A percentile compares a stretch with the other conserved stretches of the same genome.
phyloP scores from a whole-genome alignment of 2,113 vertebrate genomes.

The Myrmecophaga tridactyla region DNA sequence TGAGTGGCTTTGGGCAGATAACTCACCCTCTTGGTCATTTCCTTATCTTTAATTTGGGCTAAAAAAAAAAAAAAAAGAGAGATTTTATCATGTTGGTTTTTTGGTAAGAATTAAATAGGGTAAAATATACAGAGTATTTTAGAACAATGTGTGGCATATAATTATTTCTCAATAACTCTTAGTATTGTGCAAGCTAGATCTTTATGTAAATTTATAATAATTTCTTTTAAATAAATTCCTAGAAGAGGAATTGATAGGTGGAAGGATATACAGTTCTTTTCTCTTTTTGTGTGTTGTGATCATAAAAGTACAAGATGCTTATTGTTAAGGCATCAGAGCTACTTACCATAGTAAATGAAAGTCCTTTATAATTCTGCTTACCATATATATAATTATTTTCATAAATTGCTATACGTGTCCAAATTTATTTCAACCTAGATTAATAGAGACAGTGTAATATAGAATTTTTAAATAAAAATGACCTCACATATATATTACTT shows the following conservation, averaged over 20 bases:
- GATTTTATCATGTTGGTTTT: neutral
- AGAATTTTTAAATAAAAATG: neutral
- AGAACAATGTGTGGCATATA: neutral
- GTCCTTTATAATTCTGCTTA: neutral
- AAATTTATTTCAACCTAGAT: neutral
- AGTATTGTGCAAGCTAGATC: neutral
- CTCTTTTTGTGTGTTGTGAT: neutral
- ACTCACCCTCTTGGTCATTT: neutral
- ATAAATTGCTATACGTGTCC: neutral
- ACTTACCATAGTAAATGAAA: neutral
- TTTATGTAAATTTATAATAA: neutral
- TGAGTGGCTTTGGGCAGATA: neutral
- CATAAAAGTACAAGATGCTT: neutral
- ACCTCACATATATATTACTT: neutral
- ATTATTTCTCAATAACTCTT: slow-evolving; percentile 17
- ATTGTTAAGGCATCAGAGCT: neutral
- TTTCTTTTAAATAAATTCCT: slow-evolving; percentile 1
- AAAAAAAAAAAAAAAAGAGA: neutral
- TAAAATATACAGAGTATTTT: neutral
- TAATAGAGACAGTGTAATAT: neutral
- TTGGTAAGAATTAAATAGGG: neutral
- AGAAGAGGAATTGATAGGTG: neutral
- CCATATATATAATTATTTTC: neutral
- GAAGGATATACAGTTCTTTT: neutral
- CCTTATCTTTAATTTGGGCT: neutral